Conservation (phyloP, 2,888 invertebrate species). For the Lithophane ornitopus region DNA sequence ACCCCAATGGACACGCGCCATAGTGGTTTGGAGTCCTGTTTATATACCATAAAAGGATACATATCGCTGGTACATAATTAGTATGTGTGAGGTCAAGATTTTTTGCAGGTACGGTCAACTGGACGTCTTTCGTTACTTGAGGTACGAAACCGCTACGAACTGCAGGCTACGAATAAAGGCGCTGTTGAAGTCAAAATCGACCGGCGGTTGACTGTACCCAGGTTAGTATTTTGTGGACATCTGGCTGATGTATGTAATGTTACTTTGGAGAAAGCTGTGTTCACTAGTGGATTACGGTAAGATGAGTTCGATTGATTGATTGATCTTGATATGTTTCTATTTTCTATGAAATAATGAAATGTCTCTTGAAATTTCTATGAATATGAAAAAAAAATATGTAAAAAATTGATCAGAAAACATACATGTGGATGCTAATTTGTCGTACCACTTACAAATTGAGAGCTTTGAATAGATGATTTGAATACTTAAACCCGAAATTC, state of each 20-base stretch:
- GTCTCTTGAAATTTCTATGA: too few species aligned
- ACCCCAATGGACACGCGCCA: slow-evolving; percentile 46
- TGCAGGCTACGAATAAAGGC: background rate
- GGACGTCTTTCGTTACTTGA: background rate
- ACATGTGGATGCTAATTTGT: background rate
- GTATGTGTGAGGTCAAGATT: slow-evolving; percentile 29
- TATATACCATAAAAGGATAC: slow-evolving; percentile 37
- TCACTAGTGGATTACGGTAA: background rate
- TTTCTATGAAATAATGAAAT: too few species aligned
- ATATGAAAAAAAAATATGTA: too few species aligned
- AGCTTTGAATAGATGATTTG: too few species aligned
- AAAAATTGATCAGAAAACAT: background rate
- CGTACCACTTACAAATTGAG: background rate
- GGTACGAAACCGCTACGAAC: background rate
- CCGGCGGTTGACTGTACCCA: background rate
- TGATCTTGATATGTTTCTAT: background rate
- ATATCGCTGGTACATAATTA: background rate
- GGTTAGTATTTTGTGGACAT: slow-evolving; percentile 1
- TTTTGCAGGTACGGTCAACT: background rate
- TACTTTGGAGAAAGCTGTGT: background rate
- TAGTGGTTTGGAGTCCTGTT: slow-evolving; percentile 21
- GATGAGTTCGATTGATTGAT: background rate
- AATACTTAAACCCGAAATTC: too few species aligned
- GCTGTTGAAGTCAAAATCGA: background rate
- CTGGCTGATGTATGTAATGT: background rate